Conservation (phyloP, 1,140 invertebrate species). For the Phenacoccus solenopsis region DNA sequence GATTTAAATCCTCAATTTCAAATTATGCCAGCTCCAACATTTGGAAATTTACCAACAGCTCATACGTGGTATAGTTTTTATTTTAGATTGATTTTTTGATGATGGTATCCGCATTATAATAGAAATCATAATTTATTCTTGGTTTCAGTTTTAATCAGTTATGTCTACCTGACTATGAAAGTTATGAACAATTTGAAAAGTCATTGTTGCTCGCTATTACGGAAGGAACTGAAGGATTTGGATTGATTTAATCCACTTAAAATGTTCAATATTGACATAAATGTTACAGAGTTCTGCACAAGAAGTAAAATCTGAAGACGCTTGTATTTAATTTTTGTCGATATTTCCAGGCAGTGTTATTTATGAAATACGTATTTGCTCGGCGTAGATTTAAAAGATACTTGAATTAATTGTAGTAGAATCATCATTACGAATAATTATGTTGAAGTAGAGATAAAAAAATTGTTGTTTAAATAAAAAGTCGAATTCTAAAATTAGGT, state of each 20-base stretch:
- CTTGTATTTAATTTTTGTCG: too few species aligned
- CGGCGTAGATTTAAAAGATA: too few species aligned
- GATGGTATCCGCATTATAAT: not conserved
- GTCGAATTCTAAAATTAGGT: too few species aligned
- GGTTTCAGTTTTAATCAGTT: conserved; percentile 83
- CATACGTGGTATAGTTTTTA: conserved; percentile 66
- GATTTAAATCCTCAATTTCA: conserved; percentile 84
- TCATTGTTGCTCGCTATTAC: conserved; percentile 81
- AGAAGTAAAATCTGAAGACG: too few species aligned
- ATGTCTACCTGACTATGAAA: conserved; percentile 87
- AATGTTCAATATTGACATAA: too few species aligned
- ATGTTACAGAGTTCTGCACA: too few species aligned
- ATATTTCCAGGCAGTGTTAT: too few species aligned
- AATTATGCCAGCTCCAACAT: conserved; percentile 75
- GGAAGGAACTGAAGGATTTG: conserved; percentile 91
- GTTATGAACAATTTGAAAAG: conserved; percentile 85
- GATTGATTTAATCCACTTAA: conserved; percentile 77
- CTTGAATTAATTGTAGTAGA: too few species aligned
- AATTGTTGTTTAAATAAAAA: too few species aligned
- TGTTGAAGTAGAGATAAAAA: too few species aligned
- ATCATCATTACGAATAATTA: too few species aligned
- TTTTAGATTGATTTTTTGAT: not conserved
- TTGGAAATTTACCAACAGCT: conserved; percentile 79
- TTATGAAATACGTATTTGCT: too few species aligned
- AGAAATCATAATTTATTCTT: not conserved